These are phyloP conservation scores for Dynastes grantii DNA, from an alignment of 2,888 invertebrate genomes.

Conservation along the genomic window DNA sequence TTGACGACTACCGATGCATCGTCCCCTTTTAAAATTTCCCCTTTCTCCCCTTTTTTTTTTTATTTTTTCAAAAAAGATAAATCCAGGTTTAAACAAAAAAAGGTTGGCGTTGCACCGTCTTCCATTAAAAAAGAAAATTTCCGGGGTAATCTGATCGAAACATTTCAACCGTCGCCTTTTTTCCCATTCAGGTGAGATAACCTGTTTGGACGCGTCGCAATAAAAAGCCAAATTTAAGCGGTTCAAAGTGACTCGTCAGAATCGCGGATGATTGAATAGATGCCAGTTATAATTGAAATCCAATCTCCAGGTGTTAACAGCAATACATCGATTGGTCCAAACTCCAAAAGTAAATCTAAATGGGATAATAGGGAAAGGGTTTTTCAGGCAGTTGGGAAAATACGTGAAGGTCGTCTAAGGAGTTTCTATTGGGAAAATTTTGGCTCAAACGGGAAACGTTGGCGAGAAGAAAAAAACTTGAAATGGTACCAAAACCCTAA, in stretches of 20 bases:
- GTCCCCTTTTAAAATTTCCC: no score
- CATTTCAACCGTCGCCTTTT: no score
- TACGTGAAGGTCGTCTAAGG: constrained; percentile 16
- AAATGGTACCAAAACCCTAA: constrained; percentile 26
- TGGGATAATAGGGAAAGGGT: constrained; percentile 22
- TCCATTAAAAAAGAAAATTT: constrained; percentile 45
- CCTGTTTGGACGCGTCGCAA: no score
- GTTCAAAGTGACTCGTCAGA: neutral
- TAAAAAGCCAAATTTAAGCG: no score
- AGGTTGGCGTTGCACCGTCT: constrained; percentile 37
- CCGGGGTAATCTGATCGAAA: constrained; percentile 37
- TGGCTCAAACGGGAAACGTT: constrained; percentile 29
- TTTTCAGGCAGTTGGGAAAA: constrained; percentile 17
- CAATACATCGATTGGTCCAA: neutral
- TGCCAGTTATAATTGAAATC: constrained; percentile 46
- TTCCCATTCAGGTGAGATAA: no score
- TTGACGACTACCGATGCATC: constrained; percentile 13
- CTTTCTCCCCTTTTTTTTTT: neutral
- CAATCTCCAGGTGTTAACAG: neutral
- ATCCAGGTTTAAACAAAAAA: constrained; percentile 42
- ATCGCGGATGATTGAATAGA: constrained; percentile 17
- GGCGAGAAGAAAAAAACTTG: constrained; percentile 34
- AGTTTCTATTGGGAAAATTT: constrained; percentile 45
- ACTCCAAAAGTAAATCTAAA: constrained; percentile 9
- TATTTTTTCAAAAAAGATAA: constrained; percentile 37